Evolutionary conservation across 2,113 vertebrate species (phyloP).

Genomic region (Labrus mixtus): DNA sequence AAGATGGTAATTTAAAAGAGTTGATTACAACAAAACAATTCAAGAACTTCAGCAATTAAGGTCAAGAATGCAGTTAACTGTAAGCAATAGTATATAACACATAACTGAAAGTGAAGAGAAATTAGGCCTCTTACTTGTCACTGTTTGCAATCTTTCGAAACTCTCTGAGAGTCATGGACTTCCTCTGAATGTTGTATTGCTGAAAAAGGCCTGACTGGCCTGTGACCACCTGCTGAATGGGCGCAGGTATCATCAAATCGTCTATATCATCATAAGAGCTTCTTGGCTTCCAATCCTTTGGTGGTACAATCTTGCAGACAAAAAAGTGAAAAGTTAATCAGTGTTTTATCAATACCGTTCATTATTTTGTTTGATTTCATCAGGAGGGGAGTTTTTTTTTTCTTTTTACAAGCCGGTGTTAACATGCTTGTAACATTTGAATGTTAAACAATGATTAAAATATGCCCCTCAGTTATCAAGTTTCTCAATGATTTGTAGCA

Average conservation of each 20-base stretch:
- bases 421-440: not conserved
- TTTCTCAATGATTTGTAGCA: not conserved
- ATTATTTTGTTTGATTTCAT: not conserved
- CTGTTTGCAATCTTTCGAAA: constrained; percentile 94
- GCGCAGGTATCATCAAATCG: constrained; percentile 94
- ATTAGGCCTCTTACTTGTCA: constrained; percentile 88
- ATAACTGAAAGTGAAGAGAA: not conserved
- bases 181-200: constrained; percentile 99
- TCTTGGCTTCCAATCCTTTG: constrained; percentile 95
- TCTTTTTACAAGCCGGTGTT: not conserved
- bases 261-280: constrained; percentile 94
- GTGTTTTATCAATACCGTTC: not conserved
- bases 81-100: not conserved
- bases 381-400: not conserved
- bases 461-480: not conserved
- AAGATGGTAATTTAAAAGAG: not conserved
- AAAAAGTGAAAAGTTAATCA: constrained; percentile 8
- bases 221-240: constrained; percentile 97
- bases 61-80: not conserved
- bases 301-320: constrained; percentile 89
- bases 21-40: not conserved
- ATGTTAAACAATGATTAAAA: not conserved
- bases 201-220: constrained; percentile 98
- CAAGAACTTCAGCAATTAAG: not conserved
- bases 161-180: constrained; percentile 94